A percentile compares a stretch with the other conserved stretches of the same genome.
These are phyloP conservation scores for Diachrysia chrysitis DNA, from an alignment of 2,888 invertebrate species.

Conservation along the genomic window DNA sequence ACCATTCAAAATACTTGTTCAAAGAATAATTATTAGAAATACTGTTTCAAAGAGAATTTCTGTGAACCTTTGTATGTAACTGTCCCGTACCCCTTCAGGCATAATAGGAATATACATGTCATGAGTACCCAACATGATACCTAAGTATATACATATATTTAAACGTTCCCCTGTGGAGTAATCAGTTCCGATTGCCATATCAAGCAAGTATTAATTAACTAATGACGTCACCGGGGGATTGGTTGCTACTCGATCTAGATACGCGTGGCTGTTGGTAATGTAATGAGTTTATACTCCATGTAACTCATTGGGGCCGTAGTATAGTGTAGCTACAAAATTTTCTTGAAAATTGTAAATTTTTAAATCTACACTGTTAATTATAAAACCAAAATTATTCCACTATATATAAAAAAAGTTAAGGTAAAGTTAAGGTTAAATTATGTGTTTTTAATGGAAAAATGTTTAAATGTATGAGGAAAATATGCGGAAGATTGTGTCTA, in stretches of 20 bases:
- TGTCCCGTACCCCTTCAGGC: neutral
- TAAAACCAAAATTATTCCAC: no score
- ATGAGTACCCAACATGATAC: neutral
- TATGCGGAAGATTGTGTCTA: no score
- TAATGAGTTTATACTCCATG: neutral
- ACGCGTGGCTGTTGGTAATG: neutral
- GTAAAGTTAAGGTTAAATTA: no score
- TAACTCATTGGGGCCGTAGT: neutral
- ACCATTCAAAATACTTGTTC: no score
- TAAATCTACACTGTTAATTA: no score
- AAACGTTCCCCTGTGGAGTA: slow-evolving; percentile 26
- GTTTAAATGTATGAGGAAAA: no score
- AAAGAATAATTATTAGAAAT: no score
- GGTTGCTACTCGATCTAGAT: slow-evolving; percentile 14
- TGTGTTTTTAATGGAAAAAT: no score
- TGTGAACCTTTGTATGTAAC: neutral
- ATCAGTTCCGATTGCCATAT: slow-evolving; percentile 43
- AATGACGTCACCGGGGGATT: slow-evolving; percentile 23
- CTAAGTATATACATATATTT: neutral
- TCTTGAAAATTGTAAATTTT: no score
- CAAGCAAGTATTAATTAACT: slow-evolving; percentile 43
- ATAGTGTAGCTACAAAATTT: neutral
- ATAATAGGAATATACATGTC: neutral
- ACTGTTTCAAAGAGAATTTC: no score
- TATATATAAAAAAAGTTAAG: no score